Conservation (phyloP, 2,888 invertebrate genomes). For the Andrena fulva region DNA sequence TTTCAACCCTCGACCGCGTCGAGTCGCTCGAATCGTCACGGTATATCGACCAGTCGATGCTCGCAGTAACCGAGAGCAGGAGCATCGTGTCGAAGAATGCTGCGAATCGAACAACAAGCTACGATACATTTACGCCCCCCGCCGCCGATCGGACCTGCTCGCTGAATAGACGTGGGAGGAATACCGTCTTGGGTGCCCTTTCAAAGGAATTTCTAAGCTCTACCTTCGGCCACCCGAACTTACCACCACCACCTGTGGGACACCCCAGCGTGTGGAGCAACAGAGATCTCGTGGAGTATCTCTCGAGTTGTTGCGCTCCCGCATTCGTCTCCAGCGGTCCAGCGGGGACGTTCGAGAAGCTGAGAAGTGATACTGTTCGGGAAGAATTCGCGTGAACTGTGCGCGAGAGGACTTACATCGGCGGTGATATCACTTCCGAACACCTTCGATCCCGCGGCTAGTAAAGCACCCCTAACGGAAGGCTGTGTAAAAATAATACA, state of each 20-base stretch:
- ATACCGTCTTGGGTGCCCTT: conserved; percentile 24
- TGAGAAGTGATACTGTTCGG: not conserved
- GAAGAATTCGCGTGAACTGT: not conserved
- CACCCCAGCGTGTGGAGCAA: conserved; percentile 60
- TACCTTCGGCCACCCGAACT: conserved; percentile 11
- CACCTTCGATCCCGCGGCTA: not conserved
- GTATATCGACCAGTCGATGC: conserved; percentile 78
- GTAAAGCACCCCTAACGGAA: no score
- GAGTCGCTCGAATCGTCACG: conserved; percentile 77
- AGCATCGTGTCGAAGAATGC: conserved; percentile 65
- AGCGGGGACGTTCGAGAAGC: not conserved
- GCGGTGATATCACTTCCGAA: not conserved
- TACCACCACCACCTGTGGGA: conserved; percentile 73
- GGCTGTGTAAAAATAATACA: not conserved
- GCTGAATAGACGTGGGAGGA: conserved; percentile 25
- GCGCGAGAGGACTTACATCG: not conserved
- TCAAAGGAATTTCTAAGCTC: conserved; percentile 16
- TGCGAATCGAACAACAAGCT: conserved; percentile 50
- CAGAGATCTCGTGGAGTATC: conserved; percentile 50
- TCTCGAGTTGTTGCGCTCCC: conserved; percentile 39
- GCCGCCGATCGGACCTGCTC: not conserved
- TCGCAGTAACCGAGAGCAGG: conserved; percentile 64
- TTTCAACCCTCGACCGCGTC: conserved; percentile 68
- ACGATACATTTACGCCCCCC: conserved; percentile 22
- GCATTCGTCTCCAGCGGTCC: conserved; percentile 22